Evolutionary conservation across 2,888 invertebrate genomes (phyloP), one percentile per base, ranked within the genome.

Genomic region (Strigamia maritima): DNA sequence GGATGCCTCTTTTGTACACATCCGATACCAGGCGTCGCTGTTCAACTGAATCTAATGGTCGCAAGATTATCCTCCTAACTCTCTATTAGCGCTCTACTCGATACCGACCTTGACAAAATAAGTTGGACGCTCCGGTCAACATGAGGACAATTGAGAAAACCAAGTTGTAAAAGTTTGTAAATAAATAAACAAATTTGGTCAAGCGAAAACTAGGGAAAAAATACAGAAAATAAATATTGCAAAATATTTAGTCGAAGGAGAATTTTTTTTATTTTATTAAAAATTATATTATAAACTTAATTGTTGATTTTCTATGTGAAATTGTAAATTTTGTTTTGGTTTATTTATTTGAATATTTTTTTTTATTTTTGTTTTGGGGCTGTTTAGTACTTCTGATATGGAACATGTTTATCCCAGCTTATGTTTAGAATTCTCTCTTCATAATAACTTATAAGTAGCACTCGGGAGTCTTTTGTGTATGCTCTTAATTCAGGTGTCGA

Each of bases 1-100:
- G 60, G 22, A 24, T 60, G 60, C 60, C n/a, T 60, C 60, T 60
- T 60, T 60, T 60, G 60, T 60, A 22, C 35, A 44, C 60, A 60
- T 60, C 60, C 60, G 60, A 60, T 60, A 60, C 60, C 60, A 60
- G 60, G 22, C 60, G 60, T 60, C 60, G 60, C 60, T 60, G 60
- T 60, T 60, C 60, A 60, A 60, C 60, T 60, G 60, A 60, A 60
- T 60, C 60, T 60, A 60, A 60, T 60, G 60, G 60, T 10, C 8
- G 22, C 60, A 19, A 60, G 60, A 60, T 60, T 60, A 60, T 60
- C 60, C 60, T 60, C 60, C 60, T 22, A 60, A 60, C 60, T 60
- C 49, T 49, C 60, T 60, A 60, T 60, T 60, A 60, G 60, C 44
- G 44, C n/a, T n/a, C n/a, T 16, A 44, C 16, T 44, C 44, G 19